Evolutionary conservation across 2,113 vertebrate genomes (phyloP), one percentile per base, ranked within the genome.

Genomic region (Emydocephalus ijimae): DNA sequence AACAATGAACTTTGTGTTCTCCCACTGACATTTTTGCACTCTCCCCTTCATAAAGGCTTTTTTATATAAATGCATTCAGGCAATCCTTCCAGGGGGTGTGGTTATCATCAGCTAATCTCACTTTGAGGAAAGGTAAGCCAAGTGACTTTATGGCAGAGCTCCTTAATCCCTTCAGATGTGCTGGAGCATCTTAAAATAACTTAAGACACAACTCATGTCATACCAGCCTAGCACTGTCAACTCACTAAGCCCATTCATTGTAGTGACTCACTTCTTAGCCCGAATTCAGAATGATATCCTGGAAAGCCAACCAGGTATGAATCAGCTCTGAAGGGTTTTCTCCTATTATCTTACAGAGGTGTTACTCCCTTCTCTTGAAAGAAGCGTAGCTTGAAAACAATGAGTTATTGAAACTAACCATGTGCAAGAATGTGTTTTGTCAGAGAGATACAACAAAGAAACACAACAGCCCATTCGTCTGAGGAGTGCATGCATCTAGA

Each of bases 1-100:
- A 96, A 97, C 96, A 97, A 97, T 96, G 93, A 95, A 61, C 96
- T 57, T 81, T 96, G 94, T 97, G 96, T 96, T 97, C 96, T 94
- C 95, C 87, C 91, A 91, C 94, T 50, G 96, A 56, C 94, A 95
- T 93, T 90, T 0, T 24, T 93, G 94, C 92, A 0, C 54, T 93
- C 95, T 92, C 92, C 92, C 20, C 4, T 55, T 96, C 96, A 94
- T 94, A 95, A 96, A 95, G 94, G 26, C 9, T 74, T 93, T 93
- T 94, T 93, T 93, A 94, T 89, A 61, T 93, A 96, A 96, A 92
- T 96, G 59, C 87, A 56, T 95, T 93, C 96, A 61, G 94, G 95
- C 96, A 94, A 24, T 69, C 87, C 93, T 15, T 93, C 15, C 21
- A 87, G 91, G 94, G 55, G 93, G 95, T 96, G 96, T 90, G 94